Percentiles rank a stretch among this genome's conserved stretches.
These are phyloP conservation scores for Budorcas taxicolor DNA, from an alignment of 2,113 vertebrate genomes.

Conservation along the genomic window DNA sequence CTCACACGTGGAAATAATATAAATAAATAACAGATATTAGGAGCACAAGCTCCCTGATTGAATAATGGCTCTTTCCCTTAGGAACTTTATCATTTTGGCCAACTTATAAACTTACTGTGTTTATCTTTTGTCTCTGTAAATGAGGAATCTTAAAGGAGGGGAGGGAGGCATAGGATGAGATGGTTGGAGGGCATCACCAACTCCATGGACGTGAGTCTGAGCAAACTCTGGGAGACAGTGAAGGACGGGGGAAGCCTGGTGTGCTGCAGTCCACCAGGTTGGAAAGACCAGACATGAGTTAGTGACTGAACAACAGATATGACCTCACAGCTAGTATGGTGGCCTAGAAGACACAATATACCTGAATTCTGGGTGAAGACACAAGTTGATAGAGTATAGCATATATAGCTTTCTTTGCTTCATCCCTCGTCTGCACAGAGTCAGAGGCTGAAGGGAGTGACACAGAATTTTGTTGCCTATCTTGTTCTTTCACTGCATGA, in stretches of 20 bases:
- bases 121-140: neutral
- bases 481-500: neutral
- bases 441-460: neutral
- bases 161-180: neutral
- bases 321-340: rapidly evolving
- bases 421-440: neutral
- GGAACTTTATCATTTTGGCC: neutral
- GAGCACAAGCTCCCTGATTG: neutral
- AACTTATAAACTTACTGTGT: too few relatives aligned
- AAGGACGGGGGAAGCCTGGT: neutral
- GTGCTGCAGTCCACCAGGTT: neutral
- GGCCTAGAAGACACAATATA: neutral
- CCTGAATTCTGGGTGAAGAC: neutral
- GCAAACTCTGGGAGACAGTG: neutral
- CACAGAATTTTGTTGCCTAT: neutral
- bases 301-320: neutral
- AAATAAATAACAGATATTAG: neutral
- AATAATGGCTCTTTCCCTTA: neutral
- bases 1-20: neutral
- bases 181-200: neutral
- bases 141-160: neutral
- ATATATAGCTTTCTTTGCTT: neutral
- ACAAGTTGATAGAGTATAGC: too few relatives aligned
- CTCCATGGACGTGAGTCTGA: neutral
- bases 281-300: neutral